Conservation (phyloP, 2,888 invertebrate species). For the Eulithis prunata region DNA sequence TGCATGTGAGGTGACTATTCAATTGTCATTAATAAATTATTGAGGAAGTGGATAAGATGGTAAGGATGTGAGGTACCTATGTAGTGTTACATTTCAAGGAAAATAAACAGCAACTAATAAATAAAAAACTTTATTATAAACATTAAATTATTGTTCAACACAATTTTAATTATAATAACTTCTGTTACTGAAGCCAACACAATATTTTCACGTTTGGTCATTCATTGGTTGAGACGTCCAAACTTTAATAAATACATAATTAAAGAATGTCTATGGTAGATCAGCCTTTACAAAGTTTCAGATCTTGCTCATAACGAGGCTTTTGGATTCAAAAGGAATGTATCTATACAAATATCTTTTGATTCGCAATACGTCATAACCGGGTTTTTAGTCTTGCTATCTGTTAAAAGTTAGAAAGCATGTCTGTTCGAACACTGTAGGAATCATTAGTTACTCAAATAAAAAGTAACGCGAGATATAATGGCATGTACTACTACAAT, state of each 20-base stretch:
- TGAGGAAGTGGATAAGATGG: not conserved
- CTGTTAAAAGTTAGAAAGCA: slow-evolving; percentile 83
- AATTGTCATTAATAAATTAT: not conserved
- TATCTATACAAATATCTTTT: slow-evolving; percentile 65
- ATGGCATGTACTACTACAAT: slow-evolving; percentile 74
- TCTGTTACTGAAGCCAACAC: slow-evolving; percentile 79
- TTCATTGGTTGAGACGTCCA: slow-evolving; percentile 50
- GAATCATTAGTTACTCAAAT: slow-evolving; percentile 78
- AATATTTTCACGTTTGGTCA: slow-evolving; percentile 63
- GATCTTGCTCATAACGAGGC: slow-evolving; percentile 71
- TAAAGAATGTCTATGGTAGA: slow-evolving; percentile 62
- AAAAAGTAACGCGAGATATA: slow-evolving; percentile 73
- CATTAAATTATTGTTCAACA: slow-evolving; percentile 80
- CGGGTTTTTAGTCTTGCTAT: slow-evolving; percentile 76
- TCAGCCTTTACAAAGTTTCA: slow-evolving; percentile 75
- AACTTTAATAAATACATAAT: slow-evolving; percentile 63
- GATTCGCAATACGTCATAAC: slow-evolving; percentile 63
- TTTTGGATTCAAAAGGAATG: slow-evolving; percentile 69
- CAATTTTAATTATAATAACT: slow-evolving; percentile 72
- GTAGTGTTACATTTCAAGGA: slow-evolving; percentile 1
- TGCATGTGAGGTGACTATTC: not conserved
- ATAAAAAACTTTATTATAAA: slow-evolving; percentile 83
- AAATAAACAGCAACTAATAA: slow-evolving; percentile 59
- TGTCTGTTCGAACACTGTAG: slow-evolving; percentile 70
- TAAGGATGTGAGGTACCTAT: not conserved